A percentile compares a stretch with the other conserved stretches of the same genome.
Evolutionary conservation across 2,888 invertebrate genomes (phyloP).

Genomic region (Limnephilus rhombicus): DNA sequence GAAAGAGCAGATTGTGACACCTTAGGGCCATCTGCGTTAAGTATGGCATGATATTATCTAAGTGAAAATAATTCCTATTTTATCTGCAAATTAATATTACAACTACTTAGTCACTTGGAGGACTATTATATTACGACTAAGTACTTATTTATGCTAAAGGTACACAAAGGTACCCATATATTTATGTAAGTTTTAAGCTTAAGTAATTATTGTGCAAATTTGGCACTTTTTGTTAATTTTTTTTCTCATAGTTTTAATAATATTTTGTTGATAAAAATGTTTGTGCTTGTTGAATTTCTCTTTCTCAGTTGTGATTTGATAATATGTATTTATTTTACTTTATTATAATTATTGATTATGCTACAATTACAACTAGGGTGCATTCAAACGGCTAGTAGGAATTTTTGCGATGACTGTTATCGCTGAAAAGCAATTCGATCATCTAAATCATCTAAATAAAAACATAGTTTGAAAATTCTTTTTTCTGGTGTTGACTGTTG

Average conservation of each 20-base stretch:
- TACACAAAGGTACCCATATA: background rate
- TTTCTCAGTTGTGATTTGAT: background rate
- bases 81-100: background rate
- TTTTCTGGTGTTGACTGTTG: background rate
- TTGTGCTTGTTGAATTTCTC: background rate
- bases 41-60: background rate
- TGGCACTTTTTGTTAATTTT: background rate
- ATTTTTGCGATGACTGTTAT: too few relatives aligned
- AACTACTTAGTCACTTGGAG: background rate
- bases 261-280: background rate
- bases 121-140: background rate
- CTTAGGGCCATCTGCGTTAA: background rate
- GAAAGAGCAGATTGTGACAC: too few relatives aligned
- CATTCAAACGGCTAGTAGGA: too few relatives aligned
- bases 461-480: background rate
- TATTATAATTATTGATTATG: background rate
- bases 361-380: background rate
- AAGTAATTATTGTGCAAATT: background rate
- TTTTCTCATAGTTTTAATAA: background rate
- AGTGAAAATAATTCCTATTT: background rate
- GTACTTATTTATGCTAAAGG: slow-evolving; percentile 1
- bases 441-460: too few relatives aligned
- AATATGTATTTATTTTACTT: background rate
- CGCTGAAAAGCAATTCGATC: too few relatives aligned
- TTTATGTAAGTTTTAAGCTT: background rate